Evolutionary conservation across 2,113 vertebrate species (phyloP).

Genomic region (Herpetotheres cachinnans): DNA sequence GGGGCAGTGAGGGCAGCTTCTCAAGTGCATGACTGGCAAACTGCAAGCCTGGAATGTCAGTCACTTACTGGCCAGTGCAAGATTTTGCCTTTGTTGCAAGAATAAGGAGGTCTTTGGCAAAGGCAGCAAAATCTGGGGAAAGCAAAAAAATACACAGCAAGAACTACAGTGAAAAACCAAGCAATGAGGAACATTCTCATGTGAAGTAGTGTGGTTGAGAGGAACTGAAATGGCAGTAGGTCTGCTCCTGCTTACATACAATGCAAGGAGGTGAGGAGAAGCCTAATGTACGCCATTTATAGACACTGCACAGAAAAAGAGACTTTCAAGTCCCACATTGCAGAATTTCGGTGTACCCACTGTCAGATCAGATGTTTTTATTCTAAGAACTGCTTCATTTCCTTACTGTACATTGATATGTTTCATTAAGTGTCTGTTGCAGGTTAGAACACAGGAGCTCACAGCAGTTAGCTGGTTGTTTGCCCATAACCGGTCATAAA

Average conservation of each 20-base stretch:
- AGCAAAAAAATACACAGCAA: neutral
- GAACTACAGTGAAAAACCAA: neutral
- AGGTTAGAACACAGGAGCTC: neutral
- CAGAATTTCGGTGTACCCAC: neutral
- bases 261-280: neutral
- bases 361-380: neutral
- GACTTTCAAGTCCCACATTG: neutral
- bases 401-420: neutral
- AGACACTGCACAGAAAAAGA: neutral
- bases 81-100: no score
- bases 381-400: neutral
- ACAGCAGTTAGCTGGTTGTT: neutral
- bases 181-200: neutral
- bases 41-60: neutral
- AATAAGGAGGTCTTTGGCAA: neutral
- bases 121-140: neutral
- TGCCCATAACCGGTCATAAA: neutral
- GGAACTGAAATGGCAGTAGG: neutral
- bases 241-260: neutral
- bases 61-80: no score
- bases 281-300: neutral
- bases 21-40: neutral
- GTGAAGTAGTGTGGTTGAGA: neutral
- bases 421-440: neutral
- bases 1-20: neutral